phyloP scores from a whole-genome alignment of 2,797 vertebrate genomes.

The Myoxocephalus aenaeus region DNA sequence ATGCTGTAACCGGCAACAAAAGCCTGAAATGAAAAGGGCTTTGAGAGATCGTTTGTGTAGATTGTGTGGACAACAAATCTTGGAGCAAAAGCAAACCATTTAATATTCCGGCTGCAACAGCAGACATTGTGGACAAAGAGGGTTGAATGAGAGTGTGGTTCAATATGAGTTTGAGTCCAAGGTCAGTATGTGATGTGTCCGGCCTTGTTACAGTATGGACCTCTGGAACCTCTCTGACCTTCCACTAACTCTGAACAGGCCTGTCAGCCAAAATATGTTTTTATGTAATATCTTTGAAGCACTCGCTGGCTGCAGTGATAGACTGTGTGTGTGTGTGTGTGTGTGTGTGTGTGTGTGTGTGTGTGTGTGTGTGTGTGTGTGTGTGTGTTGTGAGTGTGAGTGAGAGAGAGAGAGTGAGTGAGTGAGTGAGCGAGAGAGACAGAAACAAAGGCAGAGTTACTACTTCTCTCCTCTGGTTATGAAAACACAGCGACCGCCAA shows the following conservation, averaged over 20 bases:
- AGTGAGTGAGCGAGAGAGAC: constrained; percentile 5
- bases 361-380: constrained; percentile 29
- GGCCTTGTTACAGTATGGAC: constrained; percentile 12
- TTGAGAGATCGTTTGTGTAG: background rate
- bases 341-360: constrained; percentile 19
- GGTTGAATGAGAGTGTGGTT: constrained; percentile 3
- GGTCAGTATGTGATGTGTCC: constrained; percentile 16
- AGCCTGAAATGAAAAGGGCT: background rate
- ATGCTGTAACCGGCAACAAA: background rate
- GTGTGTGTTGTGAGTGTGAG: constrained; percentile 15
- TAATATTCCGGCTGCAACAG: background rate
- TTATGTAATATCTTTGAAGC: constrained; percentile 45
- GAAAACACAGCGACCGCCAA: constrained; percentile 67
- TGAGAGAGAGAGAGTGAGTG: constrained; percentile 6
- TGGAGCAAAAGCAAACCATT: background rate
- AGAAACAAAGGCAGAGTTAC: constrained; percentile 34
- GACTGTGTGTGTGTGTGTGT: constrained; percentile 10
- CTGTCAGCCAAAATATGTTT: constrained; percentile 36
- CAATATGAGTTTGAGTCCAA: constrained; percentile 20
- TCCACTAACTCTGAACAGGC: constrained; percentile 33
- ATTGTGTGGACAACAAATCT: constrained; percentile 3
- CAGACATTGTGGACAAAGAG: background rate
- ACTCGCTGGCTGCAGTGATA: constrained; percentile 13
- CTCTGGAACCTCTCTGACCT: constrained; percentile 40
- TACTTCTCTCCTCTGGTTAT: constrained; percentile 64